Conservation (phyloP, 2,797 vertebrate genomes). For the Pachyuromys duprasi region DNA sequence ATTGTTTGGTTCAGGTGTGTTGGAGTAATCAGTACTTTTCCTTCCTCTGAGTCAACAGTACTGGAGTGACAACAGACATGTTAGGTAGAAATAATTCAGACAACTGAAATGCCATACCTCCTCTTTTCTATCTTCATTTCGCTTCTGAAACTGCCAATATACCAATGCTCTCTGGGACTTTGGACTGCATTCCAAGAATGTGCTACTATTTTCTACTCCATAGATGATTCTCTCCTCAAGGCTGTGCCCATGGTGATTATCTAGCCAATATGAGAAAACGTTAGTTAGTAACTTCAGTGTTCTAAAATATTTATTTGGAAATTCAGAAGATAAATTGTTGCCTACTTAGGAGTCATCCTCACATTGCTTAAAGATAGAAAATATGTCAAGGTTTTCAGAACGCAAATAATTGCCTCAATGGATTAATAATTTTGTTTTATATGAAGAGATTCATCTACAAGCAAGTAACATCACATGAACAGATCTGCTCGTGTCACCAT, state of each 20-base stretch:
- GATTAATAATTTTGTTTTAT: slow-evolving; percentile 11
- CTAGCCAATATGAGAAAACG: slow-evolving; percentile 83
- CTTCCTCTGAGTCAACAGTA: not conserved
- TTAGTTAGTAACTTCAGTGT: slow-evolving; percentile 37
- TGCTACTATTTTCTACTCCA: slow-evolving; percentile 99
- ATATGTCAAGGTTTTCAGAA: slow-evolving; percentile 21
- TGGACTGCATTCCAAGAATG: slow-evolving; percentile 97
- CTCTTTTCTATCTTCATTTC: slow-evolving; percentile 92
- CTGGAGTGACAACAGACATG: not conserved
- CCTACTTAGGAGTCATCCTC: slow-evolving; percentile 40
- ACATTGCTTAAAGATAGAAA: slow-evolving; percentile 20
- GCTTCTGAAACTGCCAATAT: slow-evolving; percentile 97
- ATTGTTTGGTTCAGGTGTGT: not conserved
- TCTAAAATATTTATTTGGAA: slow-evolving; percentile 26
- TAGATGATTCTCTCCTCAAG: slow-evolving; percentile 95
- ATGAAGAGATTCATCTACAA: not conserved
- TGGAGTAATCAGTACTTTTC: not conserved
- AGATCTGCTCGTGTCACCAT: not conserved
- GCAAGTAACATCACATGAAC: slow-evolving; percentile 45
- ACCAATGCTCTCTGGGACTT: slow-evolving; percentile 96
- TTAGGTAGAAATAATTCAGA: not conserved
- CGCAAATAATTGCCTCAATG: not conserved
- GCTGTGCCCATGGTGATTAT: slow-evolving; percentile 91
- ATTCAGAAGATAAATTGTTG: slow-evolving; percentile 30
- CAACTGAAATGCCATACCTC: slow-evolving; percentile 89